These are phyloP conservation scores for Torymus texanus DNA, from an alignment of 2,888 invertebrate genomes.

Conservation along the genomic window DNA sequence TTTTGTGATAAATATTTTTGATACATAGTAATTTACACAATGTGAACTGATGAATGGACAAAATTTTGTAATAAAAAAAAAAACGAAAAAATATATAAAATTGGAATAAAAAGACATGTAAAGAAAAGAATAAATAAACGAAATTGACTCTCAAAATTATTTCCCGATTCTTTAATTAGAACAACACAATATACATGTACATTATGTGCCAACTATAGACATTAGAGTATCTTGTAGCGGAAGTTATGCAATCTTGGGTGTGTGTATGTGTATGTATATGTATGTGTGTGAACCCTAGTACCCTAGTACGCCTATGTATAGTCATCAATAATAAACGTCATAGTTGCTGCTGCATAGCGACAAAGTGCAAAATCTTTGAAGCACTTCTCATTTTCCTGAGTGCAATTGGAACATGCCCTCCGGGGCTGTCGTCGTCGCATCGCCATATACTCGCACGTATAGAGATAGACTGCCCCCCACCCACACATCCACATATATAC, in stretches of 20 bases:
- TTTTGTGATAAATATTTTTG: too few species aligned
- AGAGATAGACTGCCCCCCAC: too few species aligned
- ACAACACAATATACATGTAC: too few species aligned
- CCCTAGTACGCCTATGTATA: not conserved
- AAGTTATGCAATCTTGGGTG: too few species aligned
- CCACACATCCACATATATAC: too few species aligned
- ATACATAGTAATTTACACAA: too few species aligned
- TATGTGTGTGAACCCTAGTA: not conserved
- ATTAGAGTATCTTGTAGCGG: too few species aligned
- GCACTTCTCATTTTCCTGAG: not conserved
- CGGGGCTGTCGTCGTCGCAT: not conserved
- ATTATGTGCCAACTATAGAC: too few species aligned
- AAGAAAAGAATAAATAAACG: slow-evolving; percentile 12
- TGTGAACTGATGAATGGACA: too few species aligned
- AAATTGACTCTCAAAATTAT: slow-evolving; percentile 12
- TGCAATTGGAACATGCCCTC: slow-evolving; percentile 5
- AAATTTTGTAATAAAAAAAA: slow-evolving; percentile 19
- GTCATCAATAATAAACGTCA: not conserved
- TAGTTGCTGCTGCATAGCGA: not conserved
- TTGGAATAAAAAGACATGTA: slow-evolving; percentile 8
- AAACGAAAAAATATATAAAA: not conserved
- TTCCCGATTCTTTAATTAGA: not conserved
- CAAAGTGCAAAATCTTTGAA: not conserved
- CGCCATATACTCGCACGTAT: not conserved
- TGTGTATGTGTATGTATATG: not conserved